Evolutionary conservation across 2,113 vertebrate genomes (phyloP).

Genomic region (Talpa occidentalis): DNA sequence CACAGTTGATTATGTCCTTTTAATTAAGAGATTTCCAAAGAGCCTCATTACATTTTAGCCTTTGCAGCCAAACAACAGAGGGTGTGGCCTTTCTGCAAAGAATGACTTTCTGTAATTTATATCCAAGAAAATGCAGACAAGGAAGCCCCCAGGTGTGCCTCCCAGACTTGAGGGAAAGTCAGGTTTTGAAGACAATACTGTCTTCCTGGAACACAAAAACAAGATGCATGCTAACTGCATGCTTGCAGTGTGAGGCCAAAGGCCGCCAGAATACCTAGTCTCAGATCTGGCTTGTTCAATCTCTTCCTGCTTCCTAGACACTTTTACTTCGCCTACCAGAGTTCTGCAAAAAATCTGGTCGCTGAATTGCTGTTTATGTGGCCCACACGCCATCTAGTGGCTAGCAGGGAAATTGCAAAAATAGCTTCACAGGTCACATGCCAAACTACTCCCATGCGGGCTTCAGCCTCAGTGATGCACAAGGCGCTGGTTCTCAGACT

Average conservation of each 20-base stretch:
- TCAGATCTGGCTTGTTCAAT: background rate
- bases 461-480: background rate
- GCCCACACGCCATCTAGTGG: constrained; percentile 85
- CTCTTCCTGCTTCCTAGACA: background rate
- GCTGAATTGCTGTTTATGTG: constrained; percentile 54
- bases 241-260: background rate
- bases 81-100: constrained; percentile 8
- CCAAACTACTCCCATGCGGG: background rate
- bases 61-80: constrained; percentile 38
- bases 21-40: constrained; percentile 61
- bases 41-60: background rate
- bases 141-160: background rate
- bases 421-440: background rate
- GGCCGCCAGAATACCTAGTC: background rate
- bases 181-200: background rate
- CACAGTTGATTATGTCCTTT: background rate
- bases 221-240: background rate
- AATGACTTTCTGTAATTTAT: background rate
- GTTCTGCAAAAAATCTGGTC: constrained; percentile 59
- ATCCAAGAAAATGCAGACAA: background rate
- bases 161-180: background rate
- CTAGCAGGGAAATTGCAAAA: constrained; percentile 59
- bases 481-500: background rate
- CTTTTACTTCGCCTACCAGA: background rate
- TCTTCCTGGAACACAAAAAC: background rate